phyloP scores from a whole-genome alignment of 2,113 vertebrate species.

The Pagrus major region DNA sequence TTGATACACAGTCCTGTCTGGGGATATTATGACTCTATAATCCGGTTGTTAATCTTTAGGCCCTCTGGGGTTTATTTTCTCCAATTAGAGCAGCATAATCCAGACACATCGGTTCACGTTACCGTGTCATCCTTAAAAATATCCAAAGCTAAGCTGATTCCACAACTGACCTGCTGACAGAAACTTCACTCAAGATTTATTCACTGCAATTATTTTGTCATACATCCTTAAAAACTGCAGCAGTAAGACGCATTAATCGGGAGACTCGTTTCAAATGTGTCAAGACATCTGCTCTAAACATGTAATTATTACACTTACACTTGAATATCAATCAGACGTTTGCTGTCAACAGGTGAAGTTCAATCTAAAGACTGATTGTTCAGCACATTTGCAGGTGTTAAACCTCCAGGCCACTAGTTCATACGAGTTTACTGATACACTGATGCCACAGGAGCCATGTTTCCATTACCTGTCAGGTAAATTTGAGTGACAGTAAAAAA shows the following conservation, averaged over 20 bases:
- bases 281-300: constrained; percentile 32
- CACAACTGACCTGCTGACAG: constrained; percentile 39
- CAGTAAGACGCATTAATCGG: neutral
- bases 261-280: constrained; percentile 30
- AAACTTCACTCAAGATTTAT: constrained; percentile 40
- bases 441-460: neutral
- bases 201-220: constrained; percentile 61
- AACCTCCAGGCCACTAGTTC: neutral
- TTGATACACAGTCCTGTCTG: constrained; percentile 37
- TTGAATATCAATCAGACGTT: constrained; percentile 42
- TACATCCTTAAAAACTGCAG: constrained; percentile 4
- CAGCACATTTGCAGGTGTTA: constrained; percentile 25
- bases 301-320: constrained; percentile 24
- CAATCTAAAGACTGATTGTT: constrained; percentile 14
- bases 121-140: constrained; percentile 18
- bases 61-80: constrained; percentile 46
- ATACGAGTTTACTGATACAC: neutral
- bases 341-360: constrained; percentile 31
- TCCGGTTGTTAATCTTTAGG: constrained; percentile 47
- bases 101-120: constrained; percentile 37
- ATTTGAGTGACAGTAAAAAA: too few relatives aligned
- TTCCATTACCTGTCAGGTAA: too few relatives aligned
- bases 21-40: constrained; percentile 45
- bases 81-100: constrained; percentile 45
- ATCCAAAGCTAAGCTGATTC: constrained; percentile 37